phyloP scores from a whole-genome alignment of 2,888 invertebrate genomes.

The Cepaea hortensis region DNA sequence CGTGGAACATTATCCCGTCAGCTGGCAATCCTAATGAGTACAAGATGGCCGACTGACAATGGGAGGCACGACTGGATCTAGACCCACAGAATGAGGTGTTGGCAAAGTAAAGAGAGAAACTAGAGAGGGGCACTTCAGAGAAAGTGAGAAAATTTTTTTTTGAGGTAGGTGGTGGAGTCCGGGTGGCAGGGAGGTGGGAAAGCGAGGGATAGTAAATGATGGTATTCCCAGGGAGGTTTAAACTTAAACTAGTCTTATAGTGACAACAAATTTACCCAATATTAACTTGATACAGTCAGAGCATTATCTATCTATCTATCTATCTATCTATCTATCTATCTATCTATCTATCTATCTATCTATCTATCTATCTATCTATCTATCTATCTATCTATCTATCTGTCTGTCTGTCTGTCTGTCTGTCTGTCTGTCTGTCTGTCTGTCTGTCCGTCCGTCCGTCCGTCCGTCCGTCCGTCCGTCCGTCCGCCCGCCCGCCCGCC shows the following conservation, averaged over 20 bases:
- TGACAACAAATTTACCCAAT: too few relatives aligned
- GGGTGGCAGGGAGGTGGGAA: neutral
- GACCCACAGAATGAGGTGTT: neutral
- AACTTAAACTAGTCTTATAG: neutral
- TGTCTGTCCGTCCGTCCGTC: neutral
- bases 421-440: constrained; percentile 19
- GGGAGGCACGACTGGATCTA: neutral
- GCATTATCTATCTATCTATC: constrained; percentile 6
- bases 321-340: constrained; percentile 3
- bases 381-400: constrained; percentile 15
- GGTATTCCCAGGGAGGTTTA: neutral
- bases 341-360: constrained; percentile 5
- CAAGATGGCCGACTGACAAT: constrained; percentile 15
- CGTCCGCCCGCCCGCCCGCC: too few relatives aligned
- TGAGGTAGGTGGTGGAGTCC: neutral
- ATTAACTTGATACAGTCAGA: too few relatives aligned
- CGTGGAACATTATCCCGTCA: constrained; percentile 6
- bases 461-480: neutral
- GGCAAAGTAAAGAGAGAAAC: neutral
- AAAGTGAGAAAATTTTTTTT: neutral
- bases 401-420: constrained; percentile 1
- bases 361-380: constrained; percentile 20
- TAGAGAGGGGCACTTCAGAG: neutral
- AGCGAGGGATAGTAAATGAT: neutral
- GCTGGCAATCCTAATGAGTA: constrained; percentile 5